phyloP scores from a whole-genome alignment of 2,888 invertebrate species.

The Pyralis farinalis region DNA sequence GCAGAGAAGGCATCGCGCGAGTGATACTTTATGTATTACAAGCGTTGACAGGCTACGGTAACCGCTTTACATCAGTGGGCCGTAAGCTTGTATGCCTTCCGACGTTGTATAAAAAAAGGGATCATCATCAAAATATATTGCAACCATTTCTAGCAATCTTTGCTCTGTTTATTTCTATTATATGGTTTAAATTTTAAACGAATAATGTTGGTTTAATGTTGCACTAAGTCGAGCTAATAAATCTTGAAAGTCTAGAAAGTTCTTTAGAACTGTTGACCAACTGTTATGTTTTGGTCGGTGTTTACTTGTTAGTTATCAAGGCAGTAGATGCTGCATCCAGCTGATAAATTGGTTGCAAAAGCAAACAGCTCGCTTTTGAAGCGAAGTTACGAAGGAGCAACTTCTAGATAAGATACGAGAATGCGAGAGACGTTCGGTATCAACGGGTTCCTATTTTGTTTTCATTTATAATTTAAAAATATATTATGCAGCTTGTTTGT shows the following conservation, averaged over 20 bases:
- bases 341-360: constrained; percentile 16
- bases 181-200: too few relatives aligned
- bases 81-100: too few relatives aligned
- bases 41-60: too few relatives aligned
- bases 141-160: too few relatives aligned
- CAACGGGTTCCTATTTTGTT: not conserved
- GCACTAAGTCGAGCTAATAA: not conserved
- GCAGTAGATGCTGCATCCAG: constrained; percentile 5
- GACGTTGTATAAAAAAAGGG: too few relatives aligned
- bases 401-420: not conserved
- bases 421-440: not conserved
- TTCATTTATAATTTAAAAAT: not conserved
- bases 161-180: too few relatives aligned
- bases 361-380: constrained; percentile 10
- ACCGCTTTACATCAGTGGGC: too few relatives aligned
- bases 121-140: too few relatives aligned
- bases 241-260: constrained; percentile 3
- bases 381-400: constrained; percentile 4
- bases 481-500: not conserved
- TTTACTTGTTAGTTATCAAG: constrained; percentile 10
- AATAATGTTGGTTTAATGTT: too few relatives aligned
- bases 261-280: constrained; percentile 8
- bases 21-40: too few relatives aligned
- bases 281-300: constrained; percentile 8
- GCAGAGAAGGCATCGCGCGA: too few relatives aligned